Conservation (phyloP, 2,888 invertebrate species). For the Coelopa pilipes region DNA sequence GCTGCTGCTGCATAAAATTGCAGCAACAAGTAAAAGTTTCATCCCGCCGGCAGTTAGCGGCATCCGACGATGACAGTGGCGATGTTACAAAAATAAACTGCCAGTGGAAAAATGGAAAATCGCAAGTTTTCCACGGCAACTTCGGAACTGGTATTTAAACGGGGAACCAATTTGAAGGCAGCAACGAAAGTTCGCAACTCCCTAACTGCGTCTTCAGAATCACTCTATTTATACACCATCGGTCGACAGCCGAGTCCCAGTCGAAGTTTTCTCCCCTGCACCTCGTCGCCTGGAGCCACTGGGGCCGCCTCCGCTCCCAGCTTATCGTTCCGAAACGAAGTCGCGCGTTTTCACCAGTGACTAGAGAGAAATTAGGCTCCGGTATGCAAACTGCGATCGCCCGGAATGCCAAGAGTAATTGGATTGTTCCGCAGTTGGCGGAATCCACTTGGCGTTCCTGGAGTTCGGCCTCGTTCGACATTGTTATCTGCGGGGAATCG, state of each 20-base stretch:
- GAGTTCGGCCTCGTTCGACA: neutral
- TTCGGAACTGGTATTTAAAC: constrained; percentile 18
- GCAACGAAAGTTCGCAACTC: neutral
- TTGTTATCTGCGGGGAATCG: too few species aligned
- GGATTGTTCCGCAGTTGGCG: neutral
- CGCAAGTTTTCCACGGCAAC: neutral
- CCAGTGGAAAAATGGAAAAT: neutral
- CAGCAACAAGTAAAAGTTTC: constrained; percentile 28
- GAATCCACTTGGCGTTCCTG: constrained; percentile 7
- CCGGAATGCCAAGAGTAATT: neutral
- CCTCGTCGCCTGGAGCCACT: too few species aligned
- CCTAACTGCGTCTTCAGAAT: neutral
- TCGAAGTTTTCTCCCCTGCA: neutral
- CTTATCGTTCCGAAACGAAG: constrained; percentile 6
- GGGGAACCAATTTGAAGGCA: constrained; percentile 19
- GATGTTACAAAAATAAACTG: neutral
- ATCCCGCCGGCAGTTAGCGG: too few species aligned
- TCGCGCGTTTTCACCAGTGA: neutral
- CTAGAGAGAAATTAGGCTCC: too few species aligned
- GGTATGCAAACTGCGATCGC: neutral
- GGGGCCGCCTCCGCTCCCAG: neutral
- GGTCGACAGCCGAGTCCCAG: neutral
- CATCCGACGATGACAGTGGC: too few species aligned
- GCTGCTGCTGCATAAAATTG: constrained; percentile 4
- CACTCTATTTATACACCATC: constrained; percentile 19